Conservation (phyloP, 2,797 vertebrate species). For the Sebastes taczanowskii region DNA sequence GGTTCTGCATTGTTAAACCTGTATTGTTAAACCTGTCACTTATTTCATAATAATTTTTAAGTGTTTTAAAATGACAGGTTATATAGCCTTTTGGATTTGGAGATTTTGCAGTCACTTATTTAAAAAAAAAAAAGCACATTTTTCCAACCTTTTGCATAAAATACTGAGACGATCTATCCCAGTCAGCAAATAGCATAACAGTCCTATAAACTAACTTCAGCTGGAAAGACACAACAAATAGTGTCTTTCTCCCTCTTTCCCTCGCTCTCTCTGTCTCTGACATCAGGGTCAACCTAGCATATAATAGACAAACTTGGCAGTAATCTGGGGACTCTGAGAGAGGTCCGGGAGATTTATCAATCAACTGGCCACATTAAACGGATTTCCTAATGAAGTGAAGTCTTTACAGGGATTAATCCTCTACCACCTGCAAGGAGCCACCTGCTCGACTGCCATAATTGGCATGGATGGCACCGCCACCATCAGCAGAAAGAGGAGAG, state of each 20-base stretch:
- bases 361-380: constrained; percentile 88
- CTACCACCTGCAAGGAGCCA: constrained; percentile 87
- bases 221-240: constrained; percentile 64
- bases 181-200: constrained; percentile 57
- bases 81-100: neutral
- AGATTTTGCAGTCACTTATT: constrained; percentile 19
- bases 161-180: constrained; percentile 36
- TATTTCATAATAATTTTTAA: constrained; percentile 17
- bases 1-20: constrained; percentile 11
- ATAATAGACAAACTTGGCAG: constrained; percentile 82
- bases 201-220: constrained; percentile 68
- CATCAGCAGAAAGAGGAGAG: constrained; percentile 82
- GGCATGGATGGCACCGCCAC: constrained; percentile 82
- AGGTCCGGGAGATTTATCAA: constrained; percentile 87
- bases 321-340: constrained; percentile 79
- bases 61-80: constrained; percentile 1
- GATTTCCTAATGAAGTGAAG: constrained; percentile 90
- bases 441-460: constrained; percentile 87
- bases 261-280: constrained; percentile 59
- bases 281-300: constrained; percentile 81
- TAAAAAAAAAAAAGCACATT: neutral
- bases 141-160: constrained; percentile 30
- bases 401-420: constrained; percentile 89
- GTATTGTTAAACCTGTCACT: constrained; percentile 24
- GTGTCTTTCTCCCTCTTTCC: constrained; percentile 27